Evolutionary conservation across 1,140 invertebrate genomes (phyloP).

Genomic region (Schlechtendalia chinensis): DNA sequence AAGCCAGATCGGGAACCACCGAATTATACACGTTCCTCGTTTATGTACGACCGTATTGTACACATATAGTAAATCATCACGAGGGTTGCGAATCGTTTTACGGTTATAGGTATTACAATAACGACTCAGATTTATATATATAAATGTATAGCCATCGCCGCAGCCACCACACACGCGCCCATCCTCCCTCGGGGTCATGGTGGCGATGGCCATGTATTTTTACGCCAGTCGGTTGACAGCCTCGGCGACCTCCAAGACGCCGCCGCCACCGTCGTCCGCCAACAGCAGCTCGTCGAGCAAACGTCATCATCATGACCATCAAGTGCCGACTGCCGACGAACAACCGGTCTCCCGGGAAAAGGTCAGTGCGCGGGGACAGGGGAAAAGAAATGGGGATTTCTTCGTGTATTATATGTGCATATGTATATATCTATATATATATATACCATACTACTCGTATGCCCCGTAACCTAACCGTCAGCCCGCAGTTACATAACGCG

Average conservation of each 20-base stretch:
- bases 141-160: neutral
- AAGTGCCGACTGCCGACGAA: neutral
- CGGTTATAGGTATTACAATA: no score
- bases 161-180: no score
- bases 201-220: constrained; percentile 51
- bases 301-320: no score
- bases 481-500: no score
- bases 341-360: constrained; percentile 2
- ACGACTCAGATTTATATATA: neutral
- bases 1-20: no score
- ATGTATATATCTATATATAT: no score
- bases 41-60: no score
- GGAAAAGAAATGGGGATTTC: no score
- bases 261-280: neutral
- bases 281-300: neutral
- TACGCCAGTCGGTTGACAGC: constrained; percentile 51
- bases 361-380: neutral
- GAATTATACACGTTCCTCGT: no score
- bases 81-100: neutral
- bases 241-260: constrained; percentile 42
- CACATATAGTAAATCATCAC: no score
- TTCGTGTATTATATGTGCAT: neutral
- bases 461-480: no score
- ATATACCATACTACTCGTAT: no score
- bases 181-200: constrained; percentile 19